Evolutionary conservation across 2,888 invertebrate genomes (phyloP).

Genomic region (Elmis aenea): DNA sequence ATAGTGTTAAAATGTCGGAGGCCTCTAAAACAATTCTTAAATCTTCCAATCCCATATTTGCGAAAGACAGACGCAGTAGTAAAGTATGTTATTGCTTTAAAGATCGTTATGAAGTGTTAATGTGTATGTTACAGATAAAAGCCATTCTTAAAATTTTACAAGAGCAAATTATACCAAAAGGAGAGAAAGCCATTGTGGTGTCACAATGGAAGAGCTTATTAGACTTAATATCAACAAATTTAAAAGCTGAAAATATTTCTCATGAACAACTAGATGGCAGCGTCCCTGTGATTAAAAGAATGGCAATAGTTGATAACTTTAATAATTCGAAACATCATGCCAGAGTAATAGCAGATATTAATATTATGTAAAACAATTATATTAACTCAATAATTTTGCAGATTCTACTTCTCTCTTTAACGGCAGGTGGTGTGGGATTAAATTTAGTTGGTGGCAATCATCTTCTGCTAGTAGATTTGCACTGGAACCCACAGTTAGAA

Average conservation of each 20-base stretch:
- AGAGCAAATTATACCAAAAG: conserved; percentile 48
- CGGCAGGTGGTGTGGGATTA: conserved; percentile 93
- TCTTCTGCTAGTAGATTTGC: conserved; percentile 82
- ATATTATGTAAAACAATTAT: too few species aligned
- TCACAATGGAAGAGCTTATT: conserved; percentile 91
- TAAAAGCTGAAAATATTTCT: conserved; percentile 51
- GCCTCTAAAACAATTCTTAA: conserved; percentile 60
- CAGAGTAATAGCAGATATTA: too few species aligned
- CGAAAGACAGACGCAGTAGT: conserved; percentile 55
- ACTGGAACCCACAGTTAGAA: conserved; percentile 97
- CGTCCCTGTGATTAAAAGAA: conserved; percentile 67
- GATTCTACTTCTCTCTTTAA: conserved; percentile 78
- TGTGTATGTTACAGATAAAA: conserved; percentile 49
- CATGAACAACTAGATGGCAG: conserved; percentile 69
- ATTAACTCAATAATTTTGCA: too few species aligned
- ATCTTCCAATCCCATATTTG: conserved; percentile 68
- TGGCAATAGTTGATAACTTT: conserved; percentile 64
- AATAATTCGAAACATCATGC: conserved; percentile 58
- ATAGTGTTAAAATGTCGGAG: conserved; percentile 45
- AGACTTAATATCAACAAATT: conserved; percentile 62
- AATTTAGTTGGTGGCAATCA: conserved; percentile 92
- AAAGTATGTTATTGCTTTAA: too few species aligned
- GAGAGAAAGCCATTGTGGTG: conserved; percentile 77
- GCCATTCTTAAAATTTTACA: conserved; percentile 54
- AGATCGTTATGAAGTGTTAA: too few species aligned